Base-by-base conservation (phyloP, 1,140 invertebrate genomes). In the Phenacoccus solenopsis region DNA sequence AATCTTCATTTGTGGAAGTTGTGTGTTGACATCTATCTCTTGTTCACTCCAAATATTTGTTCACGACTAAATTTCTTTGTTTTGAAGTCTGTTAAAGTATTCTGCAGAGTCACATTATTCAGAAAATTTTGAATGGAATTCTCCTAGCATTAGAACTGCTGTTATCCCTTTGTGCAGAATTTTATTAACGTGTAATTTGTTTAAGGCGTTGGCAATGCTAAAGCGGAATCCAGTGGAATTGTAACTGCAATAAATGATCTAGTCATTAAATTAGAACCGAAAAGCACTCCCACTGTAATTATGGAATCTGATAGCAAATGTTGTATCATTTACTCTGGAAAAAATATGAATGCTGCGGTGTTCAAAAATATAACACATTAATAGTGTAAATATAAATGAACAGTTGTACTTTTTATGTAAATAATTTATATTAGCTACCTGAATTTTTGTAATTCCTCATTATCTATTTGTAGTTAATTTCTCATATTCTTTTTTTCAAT, bases 221-320 rank as follows among this genome's bases (percentile, higher is more conserved):
- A 74, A 61, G 70, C 71, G 12, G 73, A 74, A 56, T 68, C 49
- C 27, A 72, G 73, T 28, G 74, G 74, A 9, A 70, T 74, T 35
- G 56, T 74, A 21, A 64, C 74, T 3, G 74, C 74, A 7, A 69
- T 74, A 1, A 72, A 71, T 13, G 49, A 74, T 28, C 73, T 73
- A 49, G 70, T 70, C 21, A 22, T 69, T 12, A 73, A 73, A 71
- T 68, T 74, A 49, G 73, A 74, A 49, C 69, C 69, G 1, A 49
- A 57, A 67, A 21, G 28, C 5, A 25, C 30, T 21, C 21, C 67
- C 16, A 57, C 64, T 28, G 28, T 71, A 49, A 69, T 71, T 69
- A n/a, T 38, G n/a, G 49, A 49, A 49, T 57, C 35, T 22, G 35
- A 25, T 69, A 69, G 20, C 24, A 69, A 38, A 68, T 67, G 57